These are phyloP conservation scores for Elgaria multicarinata DNA, from an alignment of 2,113 vertebrate genomes.

Conservation along the genomic window DNA sequence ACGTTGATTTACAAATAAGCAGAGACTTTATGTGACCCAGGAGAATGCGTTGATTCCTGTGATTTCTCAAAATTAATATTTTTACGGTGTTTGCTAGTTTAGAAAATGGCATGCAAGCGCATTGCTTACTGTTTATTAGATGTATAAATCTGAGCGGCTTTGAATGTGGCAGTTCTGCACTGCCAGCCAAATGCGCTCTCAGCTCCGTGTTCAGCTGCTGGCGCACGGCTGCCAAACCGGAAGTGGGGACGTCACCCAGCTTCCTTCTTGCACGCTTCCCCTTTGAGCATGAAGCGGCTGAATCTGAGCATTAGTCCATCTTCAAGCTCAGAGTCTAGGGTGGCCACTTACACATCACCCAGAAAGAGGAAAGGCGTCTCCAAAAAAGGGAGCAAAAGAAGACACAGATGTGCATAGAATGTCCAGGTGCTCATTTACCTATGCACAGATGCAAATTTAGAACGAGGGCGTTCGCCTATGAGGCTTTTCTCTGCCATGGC, in stretches of 20 bases:
- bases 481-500: no score
- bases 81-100: neutral
- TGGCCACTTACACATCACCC: neutral
- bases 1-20: slow-evolving; percentile 30
- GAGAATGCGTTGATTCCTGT: neutral
- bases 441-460: neutral
- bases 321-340: neutral
- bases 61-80: slow-evolving; percentile 16
- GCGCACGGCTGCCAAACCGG: no score
- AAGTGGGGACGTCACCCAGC: no score
- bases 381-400: neutral
- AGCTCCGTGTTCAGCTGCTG: neutral
- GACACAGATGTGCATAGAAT: neutral
- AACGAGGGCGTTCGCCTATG: neutral
- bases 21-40: slow-evolving; percentile 22
- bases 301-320: no score
- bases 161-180: neutral
- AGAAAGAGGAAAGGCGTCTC: neutral
- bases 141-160: slow-evolving; percentile 20
- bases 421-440: neutral
- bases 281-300: neutral
- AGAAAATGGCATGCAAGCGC: neutral
- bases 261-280: neutral
- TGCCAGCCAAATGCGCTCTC: neutral
- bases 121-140: slow-evolving; percentile 19